Conservation (phyloP, 2,888 invertebrate species). For the Rhagophthalmus giganteus region DNA sequence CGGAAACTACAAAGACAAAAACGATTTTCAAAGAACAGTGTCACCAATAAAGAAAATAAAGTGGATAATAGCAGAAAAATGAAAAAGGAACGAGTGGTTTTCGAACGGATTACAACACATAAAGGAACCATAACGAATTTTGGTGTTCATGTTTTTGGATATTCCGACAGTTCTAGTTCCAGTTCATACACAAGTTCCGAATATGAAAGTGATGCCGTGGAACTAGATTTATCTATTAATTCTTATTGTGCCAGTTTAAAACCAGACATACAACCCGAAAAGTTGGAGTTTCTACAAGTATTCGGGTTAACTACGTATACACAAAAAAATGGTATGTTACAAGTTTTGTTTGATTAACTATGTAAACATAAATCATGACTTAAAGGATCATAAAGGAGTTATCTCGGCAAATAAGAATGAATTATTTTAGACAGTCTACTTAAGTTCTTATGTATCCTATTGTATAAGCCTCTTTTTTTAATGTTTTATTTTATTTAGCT, state of each 20-base stretch:
- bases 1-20: constrained; percentile 43
- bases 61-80: constrained; percentile 17
- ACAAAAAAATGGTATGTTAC: constrained; percentile 63
- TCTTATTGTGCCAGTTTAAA: constrained; percentile 58
- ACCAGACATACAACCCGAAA: constrained; percentile 57
- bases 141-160: constrained; percentile 48
- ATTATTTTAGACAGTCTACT: too few species aligned
- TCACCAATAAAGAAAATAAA: constrained; percentile 23
- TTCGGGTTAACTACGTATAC: constrained; percentile 66
- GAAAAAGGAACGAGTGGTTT: constrained; percentile 19
- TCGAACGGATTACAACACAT: constrained; percentile 25
- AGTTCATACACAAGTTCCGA: constrained; percentile 59
- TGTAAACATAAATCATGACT: too few species aligned
- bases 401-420: too few species aligned
- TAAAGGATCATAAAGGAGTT: too few species aligned
- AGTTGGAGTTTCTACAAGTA: constrained; percentile 64
- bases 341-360: too few species aligned
- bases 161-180: constrained; percentile 53
- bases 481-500: constrained; percentile 49
- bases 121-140: constrained; percentile 38
- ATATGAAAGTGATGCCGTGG: constrained; percentile 56
- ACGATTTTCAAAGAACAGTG: constrained; percentile 13
- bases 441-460: too few species aligned
- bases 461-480: too few species aligned
- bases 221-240: constrained; percentile 59